Conservation (phyloP, 2,797 vertebrate species). For the Anolis apletophallus region DNA sequence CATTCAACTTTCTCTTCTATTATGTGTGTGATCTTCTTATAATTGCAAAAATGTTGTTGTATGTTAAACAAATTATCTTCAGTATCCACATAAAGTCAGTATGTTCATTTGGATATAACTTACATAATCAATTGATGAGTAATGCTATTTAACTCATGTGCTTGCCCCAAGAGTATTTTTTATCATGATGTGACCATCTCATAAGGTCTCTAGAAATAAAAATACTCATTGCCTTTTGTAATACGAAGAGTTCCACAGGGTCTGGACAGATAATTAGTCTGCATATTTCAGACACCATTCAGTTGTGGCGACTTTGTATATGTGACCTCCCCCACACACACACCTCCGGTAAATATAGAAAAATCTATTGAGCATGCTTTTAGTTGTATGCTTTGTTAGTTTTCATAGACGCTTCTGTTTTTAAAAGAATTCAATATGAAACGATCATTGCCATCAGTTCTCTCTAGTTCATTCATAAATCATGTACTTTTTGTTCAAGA, state of each 20-base stretch:
- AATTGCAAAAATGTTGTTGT: too few relatives aligned
- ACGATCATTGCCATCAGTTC: slow-evolving; percentile 5
- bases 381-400: background rate
- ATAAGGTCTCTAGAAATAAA: background rate
- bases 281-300: background rate
- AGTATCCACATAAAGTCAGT: too few relatives aligned
- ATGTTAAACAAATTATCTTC: too few relatives aligned
- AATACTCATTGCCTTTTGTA: background rate
- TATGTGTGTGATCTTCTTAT: too few relatives aligned
- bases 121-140: too few relatives aligned
- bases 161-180: too few relatives aligned
- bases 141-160: too few relatives aligned
- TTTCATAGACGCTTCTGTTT: background rate
- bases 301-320: background rate
- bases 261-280: slow-evolving; percentile 7
- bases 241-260: background rate
- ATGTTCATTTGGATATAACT: too few relatives aligned
- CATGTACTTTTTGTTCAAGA: background rate
- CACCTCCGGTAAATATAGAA: background rate
- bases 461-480: slow-evolving; percentile 9
- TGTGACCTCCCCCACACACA: background rate
- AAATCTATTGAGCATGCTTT: background rate
- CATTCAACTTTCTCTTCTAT: too few relatives aligned
- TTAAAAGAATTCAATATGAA: slow-evolving; percentile 2
- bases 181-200: too few relatives aligned